These are phyloP conservation scores for Heteromormyrus szaboi DNA, from an alignment of 2,797 vertebrate species.

Conservation along the genomic window DNA sequence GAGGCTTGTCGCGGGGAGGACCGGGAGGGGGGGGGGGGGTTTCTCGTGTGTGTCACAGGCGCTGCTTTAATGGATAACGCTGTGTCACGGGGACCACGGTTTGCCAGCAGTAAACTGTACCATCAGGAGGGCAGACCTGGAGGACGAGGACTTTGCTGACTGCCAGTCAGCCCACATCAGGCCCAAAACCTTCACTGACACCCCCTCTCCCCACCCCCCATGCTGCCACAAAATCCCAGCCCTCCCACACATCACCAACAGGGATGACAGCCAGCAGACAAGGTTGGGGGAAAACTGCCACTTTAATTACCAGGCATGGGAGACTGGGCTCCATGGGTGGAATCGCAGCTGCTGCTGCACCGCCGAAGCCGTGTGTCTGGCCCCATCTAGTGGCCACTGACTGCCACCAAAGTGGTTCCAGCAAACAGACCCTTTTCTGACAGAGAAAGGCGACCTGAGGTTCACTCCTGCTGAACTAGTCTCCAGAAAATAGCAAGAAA, in stretches of 20 bases:
- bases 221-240: neutral
- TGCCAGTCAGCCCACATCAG: neutral
- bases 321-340: neutral
- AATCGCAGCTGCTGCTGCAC: slow-evolving; percentile 12
- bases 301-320: slow-evolving; percentile 25
- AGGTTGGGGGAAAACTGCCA: slow-evolving; percentile 26
- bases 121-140: neutral
- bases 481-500: neutral
- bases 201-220: neutral
- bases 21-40: neutral
- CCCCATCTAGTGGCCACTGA: slow-evolving; percentile 28
- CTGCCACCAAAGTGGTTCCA: slow-evolving; percentile 13
- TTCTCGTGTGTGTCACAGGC: neutral
- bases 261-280: slow-evolving; percentile 14
- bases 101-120: neutral
- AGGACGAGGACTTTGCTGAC: neutral
- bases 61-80: neutral
- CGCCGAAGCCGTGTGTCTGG: neutral
- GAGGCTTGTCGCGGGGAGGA: neutral
- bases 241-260: neutral
- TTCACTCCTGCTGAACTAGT: neutral
- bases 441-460: neutral
- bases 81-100: neutral
- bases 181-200: neutral
- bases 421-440: neutral